Conservation (phyloP, 2,888 invertebrate genomes). For the Cenopis cana region DNA sequence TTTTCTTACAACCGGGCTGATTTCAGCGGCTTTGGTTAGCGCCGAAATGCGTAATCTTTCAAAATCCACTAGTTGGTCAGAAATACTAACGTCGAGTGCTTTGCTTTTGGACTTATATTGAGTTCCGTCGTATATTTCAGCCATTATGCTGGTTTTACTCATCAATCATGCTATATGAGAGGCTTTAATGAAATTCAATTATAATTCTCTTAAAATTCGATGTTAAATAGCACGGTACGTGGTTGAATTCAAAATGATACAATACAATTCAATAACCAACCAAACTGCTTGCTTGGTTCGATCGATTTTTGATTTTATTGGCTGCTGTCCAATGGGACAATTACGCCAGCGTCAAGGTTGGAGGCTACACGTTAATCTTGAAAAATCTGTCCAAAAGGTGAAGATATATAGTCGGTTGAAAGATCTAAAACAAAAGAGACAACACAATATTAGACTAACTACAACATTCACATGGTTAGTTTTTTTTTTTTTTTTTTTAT, state of each 20-base stretch:
- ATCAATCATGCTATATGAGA: not conserved
- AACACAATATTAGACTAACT: too few relatives aligned
- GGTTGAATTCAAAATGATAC: not conserved
- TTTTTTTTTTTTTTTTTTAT: too few relatives aligned
- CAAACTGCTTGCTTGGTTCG: too few relatives aligned
- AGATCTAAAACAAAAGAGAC: too few relatives aligned
- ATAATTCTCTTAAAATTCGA: not conserved
- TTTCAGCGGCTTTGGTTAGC: slow-evolving; percentile 83
- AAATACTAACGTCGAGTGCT: slow-evolving; percentile 63
- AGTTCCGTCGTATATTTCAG: slow-evolving; percentile 12
- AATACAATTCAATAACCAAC: not conserved
- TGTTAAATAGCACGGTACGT: not conserved
- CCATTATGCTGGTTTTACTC: slow-evolving; percentile 15
- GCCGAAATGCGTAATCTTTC: slow-evolving; percentile 85
- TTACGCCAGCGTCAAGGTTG: too few relatives aligned
- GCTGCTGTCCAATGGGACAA: too few relatives aligned
- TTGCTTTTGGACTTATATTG: slow-evolving; percentile 48
- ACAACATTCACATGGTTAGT: too few relatives aligned
- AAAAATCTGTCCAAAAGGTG: too few relatives aligned
- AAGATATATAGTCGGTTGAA: too few relatives aligned
- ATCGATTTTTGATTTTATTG: too few relatives aligned
- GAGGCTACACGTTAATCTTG: too few relatives aligned
- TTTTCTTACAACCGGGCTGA: slow-evolving; percentile 79
- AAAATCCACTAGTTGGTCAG: slow-evolving; percentile 70
- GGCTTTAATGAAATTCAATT: not conserved